Percentiles rank a stretch among this genome's conserved stretches.
These are phyloP conservation scores for Mythimna pallens DNA, from an alignment of 2,888 invertebrate genomes.

Conservation along the genomic window DNA sequence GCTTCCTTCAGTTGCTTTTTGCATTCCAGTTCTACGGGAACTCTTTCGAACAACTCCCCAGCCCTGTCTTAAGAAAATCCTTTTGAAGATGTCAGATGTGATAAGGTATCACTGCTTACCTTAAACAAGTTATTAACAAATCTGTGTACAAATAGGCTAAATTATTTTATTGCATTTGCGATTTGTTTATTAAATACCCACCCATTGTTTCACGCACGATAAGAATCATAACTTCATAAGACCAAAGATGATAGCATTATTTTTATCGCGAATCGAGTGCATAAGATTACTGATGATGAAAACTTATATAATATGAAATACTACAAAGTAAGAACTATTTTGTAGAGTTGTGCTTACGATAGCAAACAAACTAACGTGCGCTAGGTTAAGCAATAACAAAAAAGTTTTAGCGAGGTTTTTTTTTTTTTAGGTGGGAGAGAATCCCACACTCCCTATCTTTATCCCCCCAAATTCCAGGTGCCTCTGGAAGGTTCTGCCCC, in stretches of 20 bases:
- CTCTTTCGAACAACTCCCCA: too few relatives aligned
- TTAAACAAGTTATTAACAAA: neutral
- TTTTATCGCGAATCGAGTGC: constrained; percentile 26
- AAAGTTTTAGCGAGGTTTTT: too few relatives aligned
- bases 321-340: neutral
- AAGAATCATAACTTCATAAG: constrained; percentile 29
- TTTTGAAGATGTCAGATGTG: too few relatives aligned
- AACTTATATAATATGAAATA: neutral
- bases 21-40: too few relatives aligned
- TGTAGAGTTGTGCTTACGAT: neutral
- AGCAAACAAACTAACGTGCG: neutral
- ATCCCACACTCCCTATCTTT: too few relatives aligned
- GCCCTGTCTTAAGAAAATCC: too few relatives aligned
- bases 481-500: too few relatives aligned
- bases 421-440: too few relatives aligned
- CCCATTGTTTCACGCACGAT: constrained; percentile 16
- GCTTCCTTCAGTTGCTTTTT: too few relatives aligned
- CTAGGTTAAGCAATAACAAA: neutral
- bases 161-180: constrained; percentile 12
- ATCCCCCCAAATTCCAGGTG: too few relatives aligned
- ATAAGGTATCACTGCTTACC: neutral
- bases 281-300: constrained; percentile 15
- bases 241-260: constrained; percentile 11
- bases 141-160: neutral
- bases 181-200: constrained; percentile 7